Conservation (phyloP, 2,888 invertebrate species). For the Drosophila nr. medialis region DNA sequence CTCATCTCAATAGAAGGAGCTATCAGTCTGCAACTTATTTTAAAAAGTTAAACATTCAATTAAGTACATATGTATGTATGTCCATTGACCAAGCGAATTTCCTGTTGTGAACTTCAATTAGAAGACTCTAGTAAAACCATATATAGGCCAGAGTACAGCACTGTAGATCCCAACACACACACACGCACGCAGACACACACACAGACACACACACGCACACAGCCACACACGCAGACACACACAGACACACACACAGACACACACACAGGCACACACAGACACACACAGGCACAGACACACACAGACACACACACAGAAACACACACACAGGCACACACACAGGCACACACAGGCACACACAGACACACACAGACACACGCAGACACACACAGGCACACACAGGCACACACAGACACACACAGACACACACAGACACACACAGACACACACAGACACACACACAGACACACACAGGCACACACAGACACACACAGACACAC, state of each 20-base stretch:
- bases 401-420: conserved; percentile 10
- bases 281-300: conserved; percentile 16
- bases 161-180: conserved; percentile 28
- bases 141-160: conserved; percentile 29
- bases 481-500: conserved; percentile 2
- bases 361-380: conserved; percentile 9
- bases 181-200: conserved; percentile 4
- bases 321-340: conserved; percentile 5
- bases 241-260: conserved; percentile 12
- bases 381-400: too few species aligned
- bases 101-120: neutral
- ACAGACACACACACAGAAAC: too few species aligned
- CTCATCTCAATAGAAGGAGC: neutral
- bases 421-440: conserved; percentile 14
- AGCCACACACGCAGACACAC: too few species aligned
- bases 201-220: too few species aligned
- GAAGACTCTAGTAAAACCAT: conserved; percentile 18
- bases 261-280: conserved; percentile 12
- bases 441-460: conserved; percentile 6
- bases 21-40: neutral
- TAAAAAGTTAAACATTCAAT: neutral
- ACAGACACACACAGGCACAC: conserved; percentile 14
- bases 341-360: conserved; percentile 8
- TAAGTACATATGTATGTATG: conserved; percentile 1
- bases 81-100: neutral